Evolutionary conservation across 2,113 vertebrate species (phyloP).

Genomic region (Hypocryptadius cinnamomeus): DNA sequence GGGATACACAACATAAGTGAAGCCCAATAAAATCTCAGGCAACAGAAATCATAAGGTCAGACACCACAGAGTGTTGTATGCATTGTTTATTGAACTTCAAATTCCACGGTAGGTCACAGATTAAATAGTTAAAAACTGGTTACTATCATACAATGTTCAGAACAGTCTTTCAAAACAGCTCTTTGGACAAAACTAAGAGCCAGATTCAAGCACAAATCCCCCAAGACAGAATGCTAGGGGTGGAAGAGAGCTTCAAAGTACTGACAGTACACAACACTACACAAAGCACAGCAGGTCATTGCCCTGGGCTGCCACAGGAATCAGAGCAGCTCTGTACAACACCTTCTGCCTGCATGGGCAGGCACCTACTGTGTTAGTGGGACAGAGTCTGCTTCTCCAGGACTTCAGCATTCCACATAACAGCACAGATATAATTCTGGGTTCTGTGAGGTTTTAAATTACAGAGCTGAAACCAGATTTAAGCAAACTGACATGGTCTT

Average conservation of each 20-base stretch:
- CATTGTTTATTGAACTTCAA: constrained; percentile 39
- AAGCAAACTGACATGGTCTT: background rate
- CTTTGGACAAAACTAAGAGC: constrained; percentile 33
- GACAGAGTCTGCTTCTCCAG: background rate
- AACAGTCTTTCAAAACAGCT: constrained; percentile 26
- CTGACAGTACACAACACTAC: background rate
- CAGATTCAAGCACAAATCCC: constrained; percentile 2
- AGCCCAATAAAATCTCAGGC: background rate
- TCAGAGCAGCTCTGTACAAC: background rate
- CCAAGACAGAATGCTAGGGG: background rate
- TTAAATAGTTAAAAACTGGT: constrained; percentile 52
- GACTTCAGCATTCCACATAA: background rate
- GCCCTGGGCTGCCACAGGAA: background rate
- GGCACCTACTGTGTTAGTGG: background rate
- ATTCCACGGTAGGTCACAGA: constrained; percentile 9
- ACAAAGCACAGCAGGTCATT: background rate
- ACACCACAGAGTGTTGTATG: background rate
- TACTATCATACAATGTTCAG: constrained; percentile 23
- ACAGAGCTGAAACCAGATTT: background rate
- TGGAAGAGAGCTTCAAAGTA: background rate
- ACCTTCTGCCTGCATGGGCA: background rate
- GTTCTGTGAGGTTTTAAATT: background rate
- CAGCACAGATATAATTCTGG: background rate
- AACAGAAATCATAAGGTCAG: background rate
- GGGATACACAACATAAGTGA: background rate